Conservation (phyloP, 2,888 invertebrate genomes). For the Drosophila rubida region DNA sequence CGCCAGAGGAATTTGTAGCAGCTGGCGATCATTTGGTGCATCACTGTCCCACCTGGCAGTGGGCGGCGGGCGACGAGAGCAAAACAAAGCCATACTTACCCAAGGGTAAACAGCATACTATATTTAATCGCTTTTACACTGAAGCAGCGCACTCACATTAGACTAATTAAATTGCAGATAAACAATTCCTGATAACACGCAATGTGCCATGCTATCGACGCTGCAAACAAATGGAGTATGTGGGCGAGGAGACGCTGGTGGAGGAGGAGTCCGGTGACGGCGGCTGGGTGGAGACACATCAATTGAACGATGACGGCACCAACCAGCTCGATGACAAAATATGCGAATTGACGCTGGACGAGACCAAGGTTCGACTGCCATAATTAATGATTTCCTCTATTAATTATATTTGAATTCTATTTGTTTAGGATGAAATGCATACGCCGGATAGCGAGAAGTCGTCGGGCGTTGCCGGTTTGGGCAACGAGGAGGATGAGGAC, state of each 20-base stretch:
- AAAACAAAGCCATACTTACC: slow-evolving; percentile 96
- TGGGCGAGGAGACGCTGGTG: slow-evolving; percentile 93
- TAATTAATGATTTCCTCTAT: neutral
- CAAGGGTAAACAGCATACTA: slow-evolving; percentile 70
- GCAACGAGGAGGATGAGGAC: slow-evolving; percentile 88
- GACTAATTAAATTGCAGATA: slow-evolving; percentile 86
- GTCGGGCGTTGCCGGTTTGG: slow-evolving; percentile 77
- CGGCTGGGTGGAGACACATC: slow-evolving; percentile 99
- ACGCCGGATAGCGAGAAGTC: slow-evolving; percentile 70
- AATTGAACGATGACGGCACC: slow-evolving; percentile 89
- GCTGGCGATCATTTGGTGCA: slow-evolving; percentile 99
- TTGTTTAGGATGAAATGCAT: slow-evolving; percentile 76
- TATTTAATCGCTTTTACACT: neutral
- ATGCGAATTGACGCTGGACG: slow-evolving; percentile 95
- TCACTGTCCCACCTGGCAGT: slow-evolving; percentile 99
- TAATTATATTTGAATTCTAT: neutral
- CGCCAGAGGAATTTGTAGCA: slow-evolving; percentile 99
- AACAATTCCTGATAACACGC: slow-evolving; percentile 98
- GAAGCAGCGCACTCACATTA: neutral
- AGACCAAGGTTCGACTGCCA: slow-evolving; percentile 84
- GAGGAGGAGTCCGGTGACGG: slow-evolving; percentile 94
- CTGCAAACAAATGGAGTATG: slow-evolving; percentile 91
- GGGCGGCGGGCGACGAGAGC: slow-evolving; percentile 96
- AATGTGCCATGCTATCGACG: slow-evolving; percentile 98
- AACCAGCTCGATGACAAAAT: slow-evolving; percentile 87